Conservation (phyloP, 2,888 invertebrate genomes). For the Lasioglossum morio region DNA sequence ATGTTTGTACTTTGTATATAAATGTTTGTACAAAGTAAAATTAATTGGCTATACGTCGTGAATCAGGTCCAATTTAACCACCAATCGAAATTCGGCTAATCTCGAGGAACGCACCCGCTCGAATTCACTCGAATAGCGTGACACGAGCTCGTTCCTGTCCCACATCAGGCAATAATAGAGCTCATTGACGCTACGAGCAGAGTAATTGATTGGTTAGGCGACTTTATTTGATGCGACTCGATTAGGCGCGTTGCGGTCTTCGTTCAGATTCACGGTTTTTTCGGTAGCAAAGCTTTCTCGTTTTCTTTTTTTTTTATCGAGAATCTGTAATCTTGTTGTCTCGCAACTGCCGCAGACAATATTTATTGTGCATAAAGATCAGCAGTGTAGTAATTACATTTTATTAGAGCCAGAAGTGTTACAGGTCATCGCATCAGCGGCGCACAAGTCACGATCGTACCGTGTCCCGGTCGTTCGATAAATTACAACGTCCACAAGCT, state of each 20-base stretch:
- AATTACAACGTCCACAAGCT: constrained; percentile 4
- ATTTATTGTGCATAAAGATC: not conserved
- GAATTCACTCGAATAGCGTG: not conserved
- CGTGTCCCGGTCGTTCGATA: constrained; percentile 4
- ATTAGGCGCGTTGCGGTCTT: not conserved
- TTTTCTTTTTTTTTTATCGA: not conserved
- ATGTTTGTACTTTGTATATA: too few relatives aligned
- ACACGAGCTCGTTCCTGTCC: not conserved
- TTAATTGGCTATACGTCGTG: too few relatives aligned
- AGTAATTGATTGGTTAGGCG: not conserved
- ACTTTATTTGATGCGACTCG: not conserved
- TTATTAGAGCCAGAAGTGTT: not conserved
- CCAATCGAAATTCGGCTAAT: not conserved
- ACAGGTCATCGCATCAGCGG: not conserved
- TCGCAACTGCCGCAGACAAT: not conserved
- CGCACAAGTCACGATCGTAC: not conserved
- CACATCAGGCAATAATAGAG: not conserved
- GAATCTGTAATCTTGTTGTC: not conserved
- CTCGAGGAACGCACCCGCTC: not conserved
- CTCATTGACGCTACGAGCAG: not conserved
- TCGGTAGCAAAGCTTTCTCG: not conserved
- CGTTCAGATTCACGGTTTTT: not conserved
- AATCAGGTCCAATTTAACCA: not conserved
- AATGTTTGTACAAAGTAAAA: too few relatives aligned
- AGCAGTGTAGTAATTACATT: not conserved